Evolutionary conservation across 2,113 vertebrate genomes (phyloP).

Genomic region (Orientallactaga bullata): DNA sequence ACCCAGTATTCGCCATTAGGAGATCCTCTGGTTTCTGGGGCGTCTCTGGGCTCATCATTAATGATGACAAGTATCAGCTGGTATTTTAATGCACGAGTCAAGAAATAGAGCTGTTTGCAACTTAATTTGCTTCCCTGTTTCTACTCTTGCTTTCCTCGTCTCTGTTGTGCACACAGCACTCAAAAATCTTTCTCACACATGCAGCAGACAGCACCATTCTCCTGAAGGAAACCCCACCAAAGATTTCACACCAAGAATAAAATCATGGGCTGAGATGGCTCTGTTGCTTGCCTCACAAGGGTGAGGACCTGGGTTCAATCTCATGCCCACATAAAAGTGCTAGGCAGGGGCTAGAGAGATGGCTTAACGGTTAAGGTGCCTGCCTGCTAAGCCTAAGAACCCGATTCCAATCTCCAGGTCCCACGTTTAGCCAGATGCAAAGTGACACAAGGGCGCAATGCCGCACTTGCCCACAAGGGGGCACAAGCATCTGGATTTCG

Average conservation of each 20-base stretch:
- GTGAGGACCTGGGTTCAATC: too few species aligned
- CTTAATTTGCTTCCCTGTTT: not conserved
- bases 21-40: not conserved
- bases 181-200: not conserved
- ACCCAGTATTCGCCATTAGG: not conserved
- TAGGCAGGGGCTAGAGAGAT: too few species aligned
- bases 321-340: too few species aligned
- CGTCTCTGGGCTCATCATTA: constrained; percentile 19
- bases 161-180: not conserved
- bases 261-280: not conserved
- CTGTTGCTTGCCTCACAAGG: too few species aligned
- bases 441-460: too few species aligned
- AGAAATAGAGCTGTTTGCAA: not conserved
- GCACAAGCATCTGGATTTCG: too few species aligned
- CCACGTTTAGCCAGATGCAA: too few species aligned
- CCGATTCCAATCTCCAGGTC: too few species aligned
- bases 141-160: not conserved
- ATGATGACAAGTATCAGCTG: constrained; percentile 24
- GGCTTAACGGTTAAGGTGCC: too few species aligned
- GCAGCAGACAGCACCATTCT: not conserved
- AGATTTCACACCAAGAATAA: not conserved
- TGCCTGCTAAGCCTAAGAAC: too few species aligned
- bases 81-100: constrained; percentile 23
- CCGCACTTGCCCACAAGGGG: too few species aligned
- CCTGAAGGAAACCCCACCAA: not conserved